Evolutionary conservation across 2,797 vertebrate species (phyloP).

Genomic region (Lemur catta): DNA sequence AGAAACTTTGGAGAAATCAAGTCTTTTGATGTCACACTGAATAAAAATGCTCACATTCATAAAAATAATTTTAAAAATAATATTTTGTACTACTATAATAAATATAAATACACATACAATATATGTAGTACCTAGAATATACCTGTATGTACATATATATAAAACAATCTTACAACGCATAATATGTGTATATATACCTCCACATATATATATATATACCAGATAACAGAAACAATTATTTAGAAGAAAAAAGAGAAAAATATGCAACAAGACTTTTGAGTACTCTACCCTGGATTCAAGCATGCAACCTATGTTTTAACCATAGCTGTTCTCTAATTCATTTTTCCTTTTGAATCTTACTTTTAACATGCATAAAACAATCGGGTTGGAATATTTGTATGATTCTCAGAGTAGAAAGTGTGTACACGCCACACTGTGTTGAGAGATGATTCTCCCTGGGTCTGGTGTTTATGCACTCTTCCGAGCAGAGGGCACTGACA

Average conservation of each 20-base stretch:
- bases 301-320: neutral
- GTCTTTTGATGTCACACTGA: neutral
- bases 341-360: neutral
- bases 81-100: neutral
- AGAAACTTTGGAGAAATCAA: neutral
- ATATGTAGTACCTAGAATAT: neutral
- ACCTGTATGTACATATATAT: too few species aligned
- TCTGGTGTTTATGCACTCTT: neutral
- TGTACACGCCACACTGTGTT: accelerated
- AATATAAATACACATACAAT: neutral
- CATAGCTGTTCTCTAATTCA: neutral
- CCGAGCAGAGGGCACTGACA: neutral
- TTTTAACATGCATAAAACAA: neutral
- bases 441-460: neutral
- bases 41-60: neutral
- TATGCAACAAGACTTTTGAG: neutral
- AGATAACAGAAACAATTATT: neutral
- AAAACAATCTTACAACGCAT: neutral
- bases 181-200: neutral
- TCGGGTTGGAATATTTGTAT: neutral
- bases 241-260: neutral
- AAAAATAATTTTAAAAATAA: neutral
- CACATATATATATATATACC: neutral
- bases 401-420: neutral
- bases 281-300: neutral